Percentiles rank a stretch among this genome's conserved stretches.
Evolutionary conservation across 2,113 vertebrate genomes (phyloP).

Genomic region (Tursiops truncatus): DNA sequence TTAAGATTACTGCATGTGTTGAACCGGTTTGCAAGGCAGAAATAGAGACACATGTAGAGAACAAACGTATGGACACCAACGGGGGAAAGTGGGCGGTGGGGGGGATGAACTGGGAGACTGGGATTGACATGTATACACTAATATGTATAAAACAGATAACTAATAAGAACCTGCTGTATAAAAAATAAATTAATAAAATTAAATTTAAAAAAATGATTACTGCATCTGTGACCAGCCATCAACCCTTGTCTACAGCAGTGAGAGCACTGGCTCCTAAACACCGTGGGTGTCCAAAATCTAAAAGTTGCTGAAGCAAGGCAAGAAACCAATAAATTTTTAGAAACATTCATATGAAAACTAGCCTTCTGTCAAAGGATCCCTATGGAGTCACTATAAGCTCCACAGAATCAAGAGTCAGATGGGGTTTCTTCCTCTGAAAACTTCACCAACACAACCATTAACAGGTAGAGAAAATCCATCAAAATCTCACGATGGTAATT

Average conservation of each 20-base stretch:
- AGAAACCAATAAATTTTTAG: background rate
- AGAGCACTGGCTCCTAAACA: background rate
- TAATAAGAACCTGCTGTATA: too few relatives aligned
- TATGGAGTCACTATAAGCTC: background rate
- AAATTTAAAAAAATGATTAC: background rate
- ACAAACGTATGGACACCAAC: too few relatives aligned
- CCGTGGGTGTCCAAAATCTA: background rate
- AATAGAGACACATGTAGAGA: too few relatives aligned
- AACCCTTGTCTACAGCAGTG: background rate
- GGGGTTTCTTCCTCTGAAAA: background rate
- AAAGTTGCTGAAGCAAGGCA: background rate
- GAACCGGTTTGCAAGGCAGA: too few relatives aligned
- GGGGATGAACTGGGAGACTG: too few relatives aligned
- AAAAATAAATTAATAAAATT: too few relatives aligned
- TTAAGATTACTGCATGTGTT: background rate
- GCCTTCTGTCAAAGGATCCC: background rate
- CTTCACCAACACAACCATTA: background rate
- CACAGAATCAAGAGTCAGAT: background rate
- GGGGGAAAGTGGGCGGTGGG: too few relatives aligned
- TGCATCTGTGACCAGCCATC: background rate
- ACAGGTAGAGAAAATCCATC: background rate
- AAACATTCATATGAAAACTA: slow-evolving; percentile 16
- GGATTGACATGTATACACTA: too few relatives aligned
- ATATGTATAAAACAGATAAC: too few relatives aligned
- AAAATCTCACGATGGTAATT: background rate